These are phyloP conservation scores for Pelosia muscerda DNA, from an alignment of 2,888 invertebrate species.

Conservation along the genomic window DNA sequence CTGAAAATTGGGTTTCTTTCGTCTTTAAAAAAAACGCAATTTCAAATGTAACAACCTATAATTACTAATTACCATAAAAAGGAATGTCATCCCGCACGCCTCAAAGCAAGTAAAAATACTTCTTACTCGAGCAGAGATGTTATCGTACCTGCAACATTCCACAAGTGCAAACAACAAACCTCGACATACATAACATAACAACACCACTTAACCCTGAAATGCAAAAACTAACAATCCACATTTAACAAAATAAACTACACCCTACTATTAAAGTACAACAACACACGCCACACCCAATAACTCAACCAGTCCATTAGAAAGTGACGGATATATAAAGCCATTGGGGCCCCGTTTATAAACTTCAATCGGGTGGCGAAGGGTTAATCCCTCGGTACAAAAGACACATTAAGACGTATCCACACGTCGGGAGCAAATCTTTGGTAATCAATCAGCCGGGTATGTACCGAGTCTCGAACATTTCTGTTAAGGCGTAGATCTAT, in stretches of 20 bases:
- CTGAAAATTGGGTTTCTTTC: too few species aligned
- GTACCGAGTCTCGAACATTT: slow-evolving; percentile 19
- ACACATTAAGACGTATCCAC: slow-evolving; percentile 54
- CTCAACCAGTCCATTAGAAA: slow-evolving; percentile 31
- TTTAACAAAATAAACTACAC: background rate
- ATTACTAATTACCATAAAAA: too few species aligned
- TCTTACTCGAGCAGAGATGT: too few species aligned
- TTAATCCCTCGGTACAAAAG: slow-evolving; percentile 48
- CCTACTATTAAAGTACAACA: slow-evolving; percentile 7
- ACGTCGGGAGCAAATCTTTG: slow-evolving; percentile 48
- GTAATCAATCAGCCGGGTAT: slow-evolving; percentile 44
- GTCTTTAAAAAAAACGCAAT: too few species aligned
- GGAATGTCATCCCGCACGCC: too few species aligned
- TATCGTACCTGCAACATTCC: too few species aligned
- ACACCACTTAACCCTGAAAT: background rate
- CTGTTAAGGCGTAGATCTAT: slow-evolving; percentile 12
- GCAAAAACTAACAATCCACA: background rate
- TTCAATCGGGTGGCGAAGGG: slow-evolving; percentile 52
- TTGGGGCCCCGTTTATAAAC: slow-evolving; percentile 38
- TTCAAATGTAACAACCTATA: too few species aligned
- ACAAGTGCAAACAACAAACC: too few species aligned
- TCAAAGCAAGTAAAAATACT: too few species aligned
- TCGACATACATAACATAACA: too few species aligned
- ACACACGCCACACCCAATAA: slow-evolving; percentile 24
- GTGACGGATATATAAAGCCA: slow-evolving; percentile 34